Conservation (phyloP, 1,140 invertebrate genomes). For the Phortica variegata region DNA sequence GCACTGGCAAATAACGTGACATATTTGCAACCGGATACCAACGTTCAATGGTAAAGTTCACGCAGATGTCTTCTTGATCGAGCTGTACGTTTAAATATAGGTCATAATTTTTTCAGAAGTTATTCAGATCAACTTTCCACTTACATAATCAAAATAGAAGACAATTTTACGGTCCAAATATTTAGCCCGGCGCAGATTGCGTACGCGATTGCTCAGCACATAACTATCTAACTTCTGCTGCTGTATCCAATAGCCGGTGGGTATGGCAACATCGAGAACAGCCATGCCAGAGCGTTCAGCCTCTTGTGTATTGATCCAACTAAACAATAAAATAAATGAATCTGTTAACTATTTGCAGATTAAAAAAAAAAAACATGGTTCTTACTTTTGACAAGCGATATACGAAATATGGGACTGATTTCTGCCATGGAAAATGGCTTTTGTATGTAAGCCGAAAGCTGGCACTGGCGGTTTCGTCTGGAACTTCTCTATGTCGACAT, state of each 20-base stretch:
- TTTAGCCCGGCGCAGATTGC: slow-evolving; percentile 81
- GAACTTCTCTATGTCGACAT: slow-evolving; percentile 85
- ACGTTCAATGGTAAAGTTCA: slow-evolving; percentile 88
- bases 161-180: slow-evolving; percentile 77
- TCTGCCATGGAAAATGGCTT: slow-evolving; percentile 77
- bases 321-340: slow-evolving; percentile 46
- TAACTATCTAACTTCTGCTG: slow-evolving; percentile 86
- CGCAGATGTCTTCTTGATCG: slow-evolving; percentile 79
- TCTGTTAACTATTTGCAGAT: background rate
- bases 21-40: slow-evolving; percentile 97
- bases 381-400: slow-evolving; percentile 76
- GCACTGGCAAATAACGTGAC: slow-evolving; percentile 85
- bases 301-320: slow-evolving; percentile 78
- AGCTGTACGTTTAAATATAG: slow-evolving; percentile 62
- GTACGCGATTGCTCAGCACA: slow-evolving; percentile 71
- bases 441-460: slow-evolving; percentile 73
- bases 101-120: background rate
- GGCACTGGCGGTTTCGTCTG: slow-evolving; percentile 80
- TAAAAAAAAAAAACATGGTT: background rate
- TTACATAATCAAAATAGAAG: slow-evolving; percentile 95
- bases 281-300: slow-evolving; percentile 85
- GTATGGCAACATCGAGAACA: slow-evolving; percentile 87
- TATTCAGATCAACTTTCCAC: slow-evolving; percentile 34
- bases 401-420: slow-evolving; percentile 92
- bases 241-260: slow-evolving; percentile 91